Base-by-base conservation (phyloP, 1,140 invertebrate species). In the Aphis gossypii region DNA sequence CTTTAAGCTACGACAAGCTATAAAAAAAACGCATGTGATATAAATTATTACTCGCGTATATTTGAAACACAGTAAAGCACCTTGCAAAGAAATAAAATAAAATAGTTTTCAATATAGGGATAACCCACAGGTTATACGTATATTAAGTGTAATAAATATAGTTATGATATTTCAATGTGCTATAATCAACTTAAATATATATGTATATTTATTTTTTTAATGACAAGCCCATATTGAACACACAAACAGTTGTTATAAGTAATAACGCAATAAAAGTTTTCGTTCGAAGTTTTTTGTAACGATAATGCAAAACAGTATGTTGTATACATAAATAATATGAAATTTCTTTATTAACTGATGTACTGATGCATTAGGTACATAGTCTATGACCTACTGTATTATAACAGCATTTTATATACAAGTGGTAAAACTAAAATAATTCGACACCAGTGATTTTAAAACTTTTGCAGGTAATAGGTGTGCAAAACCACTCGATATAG, bases 161-260 rank as follows among this genome's bases (percentile, higher is more conserved):
- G n/a, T 76, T n/a, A n/a, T 76, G 14, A 76, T 76, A n/a, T 76
- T 76, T 76, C 60, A 76, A 76, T 76, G 60, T 76, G 60, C n/a
- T 76, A 76, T 76, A n/a, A 76, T 35, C 60, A 76, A 76, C 30
- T 76, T 6, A 68, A 68, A 68, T 14, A 68, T n/a, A 68, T 68
- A 41, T 41, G 38, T 2, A 41, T 60, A n/a, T 76, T n/a, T 76
- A 30, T 60, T n/a, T 56, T 68, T 76, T 76, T 76, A 76, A 76
- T 76, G 60, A 35, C 60, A 76, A n/a, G 14, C 60, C 14, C n/a
- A 14, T n/a, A 76, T 76, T n/a, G 30, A 60, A 60, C 56, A 60
- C 56, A 11, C 30, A n/a, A n/a, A 68, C 60, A 68, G 2, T 20
- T 18, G n/a, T 76, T 76, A 35, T 20, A 76, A 76, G 30, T 76